Evolutionary conservation across 2,888 invertebrate genomes (phyloP), one percentile per base, ranked within the genome.

Genomic region (Ichneumon xanthorius): DNA sequence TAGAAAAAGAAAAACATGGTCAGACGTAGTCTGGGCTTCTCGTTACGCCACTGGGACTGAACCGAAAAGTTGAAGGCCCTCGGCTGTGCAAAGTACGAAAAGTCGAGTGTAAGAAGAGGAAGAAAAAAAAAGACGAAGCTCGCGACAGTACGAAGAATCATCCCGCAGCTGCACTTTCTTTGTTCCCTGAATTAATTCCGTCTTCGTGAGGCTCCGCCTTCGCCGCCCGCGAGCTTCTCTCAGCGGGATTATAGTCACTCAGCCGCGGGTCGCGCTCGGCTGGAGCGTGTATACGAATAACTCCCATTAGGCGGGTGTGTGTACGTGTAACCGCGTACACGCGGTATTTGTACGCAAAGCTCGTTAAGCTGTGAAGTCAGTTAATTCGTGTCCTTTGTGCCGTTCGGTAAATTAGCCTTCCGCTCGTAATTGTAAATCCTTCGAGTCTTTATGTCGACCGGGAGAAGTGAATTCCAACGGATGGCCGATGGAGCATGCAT

Each of bases 1-100:
- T 76, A 58, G 53, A 76, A 68, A 76, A 76, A n/a, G 71, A 80
- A 73, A 76, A 82, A 76, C 40, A 67, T 53, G 75, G 71, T 76
- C 82, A 71, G 75, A 79, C 79, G 40, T 22, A 71, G 67, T 50
- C 55, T 67, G 45, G 37, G 40, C 45, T 63, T 67, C 55, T 76
- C 61, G 75, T 76, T 81, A 78, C 63, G 75, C 63, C 76, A 70
- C 45, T 70, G 63, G 58, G 68, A 85, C 70, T 77, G 50, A 61
- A 71, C 33, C 53, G 26, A 71, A 84, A 84, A 79, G 72, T 72
- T 80, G 67, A n/a, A 53, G 55, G 61, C 50, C 30, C 55, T 55
- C n/a, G n/a, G 30, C 40, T 33, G 33, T 9, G 61, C 19, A 58
- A 63, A 63, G 55, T 61, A 63, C 50, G 45, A 65, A 55, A 53